phyloP scores from a whole-genome alignment of 2,888 invertebrate genomes.

The Volucella zonaria region DNA sequence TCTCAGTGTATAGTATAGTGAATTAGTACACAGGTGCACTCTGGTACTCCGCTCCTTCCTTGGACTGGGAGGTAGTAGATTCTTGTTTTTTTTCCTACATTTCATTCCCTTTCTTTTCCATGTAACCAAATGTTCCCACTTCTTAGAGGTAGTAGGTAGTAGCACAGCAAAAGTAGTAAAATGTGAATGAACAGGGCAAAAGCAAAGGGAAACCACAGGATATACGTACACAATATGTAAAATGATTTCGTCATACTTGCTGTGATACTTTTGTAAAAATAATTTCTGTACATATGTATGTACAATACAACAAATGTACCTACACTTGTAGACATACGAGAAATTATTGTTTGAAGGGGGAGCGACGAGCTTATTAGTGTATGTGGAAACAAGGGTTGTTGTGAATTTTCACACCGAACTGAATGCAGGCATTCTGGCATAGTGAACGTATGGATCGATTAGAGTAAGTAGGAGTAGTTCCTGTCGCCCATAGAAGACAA shows the following conservation, averaged over 20 bases:
- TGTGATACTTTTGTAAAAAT: constrained; percentile 44
- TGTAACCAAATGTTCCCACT: constrained; percentile 25
- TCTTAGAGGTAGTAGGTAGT: constrained; percentile 27
- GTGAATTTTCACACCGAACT: constrained; percentile 41
- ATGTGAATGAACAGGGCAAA: constrained; percentile 53
- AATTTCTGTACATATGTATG: constrained; percentile 7
- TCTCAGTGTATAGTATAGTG: constrained; percentile 27
- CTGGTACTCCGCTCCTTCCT: constrained; percentile 46
- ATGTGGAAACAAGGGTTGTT: constrained; percentile 20
- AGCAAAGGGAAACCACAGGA: constrained; percentile 31
- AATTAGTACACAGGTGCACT: constrained; percentile 37
- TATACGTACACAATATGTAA: constrained; percentile 45
- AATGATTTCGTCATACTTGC: constrained; percentile 60
- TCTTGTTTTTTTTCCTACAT: background rate
- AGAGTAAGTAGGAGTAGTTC: constrained; percentile 29
- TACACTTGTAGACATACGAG: constrained; percentile 50
- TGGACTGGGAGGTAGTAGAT: background rate
- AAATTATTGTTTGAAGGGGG: constrained; percentile 44
- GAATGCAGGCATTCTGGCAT: background rate
- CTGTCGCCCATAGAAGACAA: constrained; percentile 25
- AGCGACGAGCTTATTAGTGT: constrained; percentile 34
- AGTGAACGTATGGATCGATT: constrained; percentile 18
- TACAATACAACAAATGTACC: constrained; percentile 43
- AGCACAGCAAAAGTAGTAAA: constrained; percentile 42
- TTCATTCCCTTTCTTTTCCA: constrained; percentile 46